Base-by-base conservation (phyloP, 2,888 invertebrate genomes). In the Petrolisthes manimaculis region DNA sequence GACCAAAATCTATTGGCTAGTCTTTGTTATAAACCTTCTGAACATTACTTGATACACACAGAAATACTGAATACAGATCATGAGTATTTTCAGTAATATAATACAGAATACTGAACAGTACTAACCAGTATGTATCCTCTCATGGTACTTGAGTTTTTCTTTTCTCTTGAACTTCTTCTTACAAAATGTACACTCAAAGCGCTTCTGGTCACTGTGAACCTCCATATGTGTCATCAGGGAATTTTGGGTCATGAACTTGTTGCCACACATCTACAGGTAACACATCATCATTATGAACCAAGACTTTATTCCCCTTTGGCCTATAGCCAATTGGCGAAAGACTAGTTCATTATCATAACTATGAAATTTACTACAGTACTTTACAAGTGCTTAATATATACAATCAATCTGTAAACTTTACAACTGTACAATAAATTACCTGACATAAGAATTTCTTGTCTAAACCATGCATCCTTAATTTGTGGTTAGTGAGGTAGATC, bases 401-500 rank as follows among this genome's bases (percentile, higher is more conserved):
- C 37, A 37, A 37, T 37, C 37, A 0, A 37, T 37, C 37, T 37
- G 37, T 37, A 2, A 37, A 37, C 37, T 37, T 2, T 37, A 37
- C 37, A 37, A 37, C 37, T 37, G 37, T 0, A 2, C 37, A 37
- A 37, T 37, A 37, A 37, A 37, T 37, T 37, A 91, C 91, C 86
- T 91, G 89, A 56, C 91, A 91, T 12, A 90, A 71, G 71, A 91
- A 91, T 75, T 89, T 89, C 71, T 89, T 89, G 81, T 89, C 85
- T 54, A 91, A 56, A 5, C 87, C 85, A 61, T 91, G 91, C 86
- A 89, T 89, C 56, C 91, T 86, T 5, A 91, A 69, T 78, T 90
- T 89, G 82, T 91, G 91, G 78, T 91, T 90, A 8, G 91, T 91
- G 1, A 91, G 82, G 80, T 90, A 91, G 55, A 91, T 91, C 71